Evolutionary conservation across 2,888 invertebrate species (phyloP).

Genomic region (Volucella zonaria): DNA sequence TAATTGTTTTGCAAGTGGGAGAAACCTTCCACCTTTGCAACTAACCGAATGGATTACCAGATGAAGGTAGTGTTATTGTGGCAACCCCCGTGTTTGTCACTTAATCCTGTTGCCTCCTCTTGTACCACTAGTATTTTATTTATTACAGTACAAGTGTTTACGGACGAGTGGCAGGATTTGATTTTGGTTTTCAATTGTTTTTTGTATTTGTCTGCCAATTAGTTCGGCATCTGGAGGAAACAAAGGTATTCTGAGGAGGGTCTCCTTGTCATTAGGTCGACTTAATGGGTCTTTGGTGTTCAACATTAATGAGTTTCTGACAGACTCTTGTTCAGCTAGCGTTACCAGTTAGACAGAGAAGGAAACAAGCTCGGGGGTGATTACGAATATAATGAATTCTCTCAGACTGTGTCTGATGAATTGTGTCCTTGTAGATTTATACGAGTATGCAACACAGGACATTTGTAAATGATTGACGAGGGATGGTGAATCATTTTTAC

Average conservation of each 20-base stretch:
- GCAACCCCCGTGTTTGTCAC: conserved; percentile 45
- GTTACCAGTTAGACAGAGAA: conserved; percentile 3
- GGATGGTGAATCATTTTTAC: background rate
- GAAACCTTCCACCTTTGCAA: conserved; percentile 7
- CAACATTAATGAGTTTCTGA: conserved; percentile 30
- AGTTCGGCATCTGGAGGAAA: background rate
- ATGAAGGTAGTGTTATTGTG: conserved; percentile 1
- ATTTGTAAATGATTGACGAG: background rate
- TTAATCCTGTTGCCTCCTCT: conserved; percentile 20
- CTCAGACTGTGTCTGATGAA: background rate
- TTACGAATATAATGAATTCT: background rate
- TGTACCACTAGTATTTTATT: conserved; percentile 27
- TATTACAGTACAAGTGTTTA: conserved; percentile 30
- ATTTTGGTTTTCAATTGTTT: conserved; percentile 7
- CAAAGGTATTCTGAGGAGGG: conserved; percentile 9
- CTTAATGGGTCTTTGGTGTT: conserved; percentile 42
- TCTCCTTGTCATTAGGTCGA: background rate
- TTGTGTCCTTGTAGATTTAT: no score
- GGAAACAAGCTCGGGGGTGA: background rate
- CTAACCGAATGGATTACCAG: conserved; percentile 5
- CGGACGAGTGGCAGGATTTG: conserved; percentile 31
- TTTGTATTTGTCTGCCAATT: conserved; percentile 19
- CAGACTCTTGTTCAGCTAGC: conserved; percentile 4
- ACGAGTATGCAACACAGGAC: background rate
- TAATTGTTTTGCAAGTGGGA: conserved; percentile 43